phyloP scores from a whole-genome alignment of 37 sponge, comb jelly and placozoan species.

The Hexactinellida sp. region DNA sequence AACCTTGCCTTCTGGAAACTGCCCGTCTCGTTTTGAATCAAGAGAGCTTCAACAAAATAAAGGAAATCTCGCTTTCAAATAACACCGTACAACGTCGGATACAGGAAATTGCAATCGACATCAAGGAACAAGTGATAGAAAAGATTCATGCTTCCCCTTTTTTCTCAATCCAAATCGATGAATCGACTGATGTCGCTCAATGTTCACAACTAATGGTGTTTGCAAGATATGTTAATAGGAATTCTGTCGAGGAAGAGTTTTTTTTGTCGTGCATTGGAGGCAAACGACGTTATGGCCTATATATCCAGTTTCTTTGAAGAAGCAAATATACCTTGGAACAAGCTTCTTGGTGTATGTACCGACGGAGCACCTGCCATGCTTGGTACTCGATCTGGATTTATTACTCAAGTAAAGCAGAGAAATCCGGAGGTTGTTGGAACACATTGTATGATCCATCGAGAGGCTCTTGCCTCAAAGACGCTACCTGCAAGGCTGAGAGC shows the following conservation, averaged over 20 bases:
- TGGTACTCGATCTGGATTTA: slow-evolving; percentile 15
- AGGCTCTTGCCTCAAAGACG: slow-evolving; percentile 17
- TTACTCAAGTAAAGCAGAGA: slow-evolving; percentile 7
- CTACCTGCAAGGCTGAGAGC: slow-evolving; percentile 13
- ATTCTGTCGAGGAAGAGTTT: not conserved
- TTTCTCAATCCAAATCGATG: slow-evolving; percentile 14
- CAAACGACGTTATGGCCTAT: slow-evolving; percentile 1
- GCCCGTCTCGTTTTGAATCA: slow-evolving; percentile 8
- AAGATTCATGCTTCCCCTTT: not conserved
- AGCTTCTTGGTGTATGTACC: slow-evolving; percentile 10
- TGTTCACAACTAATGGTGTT: slow-evolving; percentile 15
- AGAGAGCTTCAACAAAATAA: slow-evolving; percentile 11
- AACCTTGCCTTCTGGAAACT: slow-evolving; percentile 17
- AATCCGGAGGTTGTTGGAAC: slow-evolving; percentile 17
- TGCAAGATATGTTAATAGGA: slow-evolving; percentile 8
- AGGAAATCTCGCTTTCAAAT: slow-evolving; percentile 14
- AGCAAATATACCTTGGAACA: slow-evolving; percentile 11
- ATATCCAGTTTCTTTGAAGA: slow-evolving; percentile 1
- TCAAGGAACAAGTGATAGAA: slow-evolving; percentile 15
- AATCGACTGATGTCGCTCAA: slow-evolving; percentile 15
- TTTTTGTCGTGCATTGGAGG: not conserved
- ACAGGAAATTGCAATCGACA: slow-evolving; percentile 10
- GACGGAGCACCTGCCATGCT: slow-evolving; percentile 7
- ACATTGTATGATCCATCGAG: slow-evolving; percentile 16
- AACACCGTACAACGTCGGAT: slow-evolving; percentile 17